A percentile compares a stretch with the other conserved stretches of the same genome.
phyloP scores from a whole-genome alignment of 1,140 invertebrate species.

The Diabrotica virgifera region DNA sequence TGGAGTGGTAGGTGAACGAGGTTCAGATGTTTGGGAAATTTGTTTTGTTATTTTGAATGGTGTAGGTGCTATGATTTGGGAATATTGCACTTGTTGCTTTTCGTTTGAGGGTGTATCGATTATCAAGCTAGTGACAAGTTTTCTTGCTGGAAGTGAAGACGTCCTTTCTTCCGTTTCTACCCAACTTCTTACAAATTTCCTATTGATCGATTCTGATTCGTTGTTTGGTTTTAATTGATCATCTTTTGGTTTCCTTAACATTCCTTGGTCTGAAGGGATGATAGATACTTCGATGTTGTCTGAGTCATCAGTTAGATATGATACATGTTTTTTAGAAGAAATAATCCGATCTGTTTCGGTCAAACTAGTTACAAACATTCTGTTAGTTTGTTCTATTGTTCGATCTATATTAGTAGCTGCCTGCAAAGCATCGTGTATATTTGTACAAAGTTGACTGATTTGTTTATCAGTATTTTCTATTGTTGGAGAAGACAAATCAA shows the following conservation, averaged over 20 bases:
- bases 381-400: not conserved
- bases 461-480: not conserved
- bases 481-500: not conserved
- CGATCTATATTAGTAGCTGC: not conserved
- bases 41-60: not conserved
- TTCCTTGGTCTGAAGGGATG: too few species aligned
- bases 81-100: not conserved
- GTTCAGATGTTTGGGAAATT: conserved; percentile 3
- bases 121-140: not conserved
- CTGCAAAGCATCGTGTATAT: not conserved
- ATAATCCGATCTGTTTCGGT: not conserved
- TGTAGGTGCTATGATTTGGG: not conserved
- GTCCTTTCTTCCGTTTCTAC: not conserved
- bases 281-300: too few species aligned
- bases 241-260: too few species aligned
- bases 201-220: not conserved
- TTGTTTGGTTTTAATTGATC: not conserved
- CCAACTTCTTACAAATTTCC: not conserved
- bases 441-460: not conserved
- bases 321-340: not conserved
- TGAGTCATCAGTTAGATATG: not conserved
- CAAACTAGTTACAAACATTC: not conserved
- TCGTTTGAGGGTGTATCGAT: not conserved
- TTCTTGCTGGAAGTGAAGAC: not conserved
- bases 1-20: not conserved